phyloP scores from a whole-genome alignment of 1,140 invertebrate genomes.

The Polyergus mexicanus region DNA sequence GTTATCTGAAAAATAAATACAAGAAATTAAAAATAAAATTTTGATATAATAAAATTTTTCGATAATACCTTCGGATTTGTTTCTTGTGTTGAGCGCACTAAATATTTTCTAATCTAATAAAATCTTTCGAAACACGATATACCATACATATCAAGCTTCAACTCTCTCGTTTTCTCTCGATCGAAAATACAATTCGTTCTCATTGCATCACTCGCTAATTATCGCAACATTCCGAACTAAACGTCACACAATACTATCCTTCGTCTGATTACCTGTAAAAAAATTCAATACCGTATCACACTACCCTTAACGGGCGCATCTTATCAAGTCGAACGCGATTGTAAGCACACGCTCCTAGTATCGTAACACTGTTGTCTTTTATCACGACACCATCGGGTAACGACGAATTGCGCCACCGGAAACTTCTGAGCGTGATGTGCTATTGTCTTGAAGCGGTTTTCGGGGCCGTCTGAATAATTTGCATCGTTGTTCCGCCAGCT shows the following conservation, averaged over 20 bases:
- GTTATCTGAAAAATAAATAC: background rate
- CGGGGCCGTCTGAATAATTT: conserved; percentile 66
- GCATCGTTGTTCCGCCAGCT: conserved; percentile 64
- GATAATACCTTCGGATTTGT: background rate
- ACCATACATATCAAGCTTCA: background rate
- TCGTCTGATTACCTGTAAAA: conserved; percentile 39
- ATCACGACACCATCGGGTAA: conserved; percentile 26
- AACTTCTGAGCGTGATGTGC: conserved; percentile 32
- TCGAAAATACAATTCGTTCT: conserved; percentile 20
- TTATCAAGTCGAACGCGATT: conserved; percentile 6
- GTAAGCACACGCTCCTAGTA: conserved; percentile 46
- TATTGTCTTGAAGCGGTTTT: conserved; percentile 29
- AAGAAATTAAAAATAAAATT: background rate
- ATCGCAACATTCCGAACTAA: conserved; percentile 26
- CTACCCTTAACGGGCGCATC: background rate
- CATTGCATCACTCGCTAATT: conserved; percentile 8
- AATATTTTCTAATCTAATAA: background rate
- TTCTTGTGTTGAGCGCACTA: background rate
- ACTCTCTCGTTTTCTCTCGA: conserved; percentile 1
- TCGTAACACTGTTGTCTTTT: conserved; percentile 46
- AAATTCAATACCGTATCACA: conserved; percentile 8
- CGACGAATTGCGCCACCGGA: conserved; percentile 25
- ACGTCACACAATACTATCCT: background rate
- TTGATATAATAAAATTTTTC: background rate
- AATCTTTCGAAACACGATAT: background rate